Evolutionary conservation across 2,113 vertebrate genomes (phyloP), one percentile per base, ranked within the genome.

Genomic region (Canis aureus): DNA sequence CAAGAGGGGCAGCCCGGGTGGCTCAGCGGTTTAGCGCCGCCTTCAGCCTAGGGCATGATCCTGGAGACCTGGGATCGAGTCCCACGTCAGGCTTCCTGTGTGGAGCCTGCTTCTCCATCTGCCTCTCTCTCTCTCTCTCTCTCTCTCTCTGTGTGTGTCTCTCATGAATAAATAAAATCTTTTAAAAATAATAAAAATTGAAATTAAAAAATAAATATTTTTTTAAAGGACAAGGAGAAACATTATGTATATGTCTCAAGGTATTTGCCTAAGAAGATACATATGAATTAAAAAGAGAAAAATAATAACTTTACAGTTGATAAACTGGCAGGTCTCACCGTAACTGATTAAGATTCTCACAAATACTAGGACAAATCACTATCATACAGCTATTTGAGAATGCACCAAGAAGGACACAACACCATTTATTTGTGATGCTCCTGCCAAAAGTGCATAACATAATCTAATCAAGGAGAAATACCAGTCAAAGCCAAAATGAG

Each of bases 271-370:
- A 76, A 25, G 2, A 78, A 81, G 16, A 74, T 2, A 92, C 1
- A 9, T 11, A 87, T 22, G n/a, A 94, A 90, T 38, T 74, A 94
- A 25, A 92, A 82, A 62, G n/a, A 4, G 7, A 93, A 64, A 96
- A 82, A 29, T 2, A 93, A 2, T 66, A 69, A 91, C 16, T 96
- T 79, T 25, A 67, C 53, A n/a, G 64, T 22, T 9, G 13, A 79
- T 32, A 73, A 87, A 95, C 22, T 83, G 51, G 38, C 11, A 82
- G 22, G 17, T 16, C 49, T 1, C 35, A 94, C 3, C 20, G 71
- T 81, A 81, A 89, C 8, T 53, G 13, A 95, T 51, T 32, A 13
- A 84, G 85, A 57, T 69, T 55, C 82, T 59, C 25, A 51, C 16
- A 17, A 90, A 57, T 5, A 49, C 1, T 60, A 27, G 60, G 35